Evolutionary conservation across 1,140 invertebrate species (phyloP), one percentile per base, ranked within the genome.

Genomic region (Drosophila melanica): DNA sequence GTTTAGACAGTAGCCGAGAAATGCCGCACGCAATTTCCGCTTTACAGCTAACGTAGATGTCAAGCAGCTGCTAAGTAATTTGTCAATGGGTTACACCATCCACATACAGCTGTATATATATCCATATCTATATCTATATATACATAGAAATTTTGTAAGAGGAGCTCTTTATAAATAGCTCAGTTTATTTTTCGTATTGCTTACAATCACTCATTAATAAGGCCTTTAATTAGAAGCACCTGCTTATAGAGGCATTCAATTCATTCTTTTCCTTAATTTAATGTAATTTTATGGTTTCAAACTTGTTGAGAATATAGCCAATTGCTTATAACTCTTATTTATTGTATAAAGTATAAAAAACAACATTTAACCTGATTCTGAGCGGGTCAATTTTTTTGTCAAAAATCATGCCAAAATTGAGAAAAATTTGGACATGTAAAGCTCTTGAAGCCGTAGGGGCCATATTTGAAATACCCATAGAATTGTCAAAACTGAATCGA

Each of bases 1-100:
- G 39, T 35, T 35, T 35, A 9, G 9, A 35, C 33, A 35, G 33
- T 35, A 35, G 33, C 33, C 33, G 12, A 14, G 18, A 55, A 30
- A 27, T 50, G 55, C 45, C 57, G 33, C 65, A 68, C 65, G 65
- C 50, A 69, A 54, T 55, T 44, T 53, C 11, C 58, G n/a, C 20
- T 35, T 57, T 44, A 55, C 33, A 47, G 58, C 45, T 20, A 12
- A 44, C 45, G 14, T 5, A 65, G 68, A 47, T 23, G 54, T 37
- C 33, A 70, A 33, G 16, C 67, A 71, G 54, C 47, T 16, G 41
- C 47, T 10, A 11, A 45, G n/a, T 11, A 35, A 72, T 72, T 72
- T 66, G 48, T 75, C 60, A 71, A 65, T 54, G 45, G 50, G 35
- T 37, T 11, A 9, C 3, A 23, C 8, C 30, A 27, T 44, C n/a